Percentiles rank a stretch among this genome's conserved stretches.
Evolutionary conservation across 2,113 vertebrate genomes (phyloP).

Genomic region (Xyrauchen texanus): DNA sequence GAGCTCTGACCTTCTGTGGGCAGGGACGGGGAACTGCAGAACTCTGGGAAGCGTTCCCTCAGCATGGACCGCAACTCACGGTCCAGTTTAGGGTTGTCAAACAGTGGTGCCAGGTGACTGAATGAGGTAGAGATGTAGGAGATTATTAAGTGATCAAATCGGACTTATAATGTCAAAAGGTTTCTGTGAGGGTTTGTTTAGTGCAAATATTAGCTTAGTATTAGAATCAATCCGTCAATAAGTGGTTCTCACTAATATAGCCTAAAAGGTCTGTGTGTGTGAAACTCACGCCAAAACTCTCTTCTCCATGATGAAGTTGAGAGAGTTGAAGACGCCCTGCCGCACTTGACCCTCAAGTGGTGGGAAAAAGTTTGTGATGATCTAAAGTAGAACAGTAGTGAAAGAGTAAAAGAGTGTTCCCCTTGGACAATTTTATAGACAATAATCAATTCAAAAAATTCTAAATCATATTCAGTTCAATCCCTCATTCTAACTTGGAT

Average conservation of each 20-base stretch:
- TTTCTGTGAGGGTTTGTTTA: too few species aligned
- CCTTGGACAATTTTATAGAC: too few species aligned
- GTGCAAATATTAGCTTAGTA: too few species aligned
- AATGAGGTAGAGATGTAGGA: neutral
- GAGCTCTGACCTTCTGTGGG: conserved; percentile 83
- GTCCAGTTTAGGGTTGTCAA: conserved; percentile 97
- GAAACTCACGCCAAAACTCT: conserved; percentile 91
- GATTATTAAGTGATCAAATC: neutral
- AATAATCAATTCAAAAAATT: too few species aligned
- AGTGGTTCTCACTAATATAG: neutral
- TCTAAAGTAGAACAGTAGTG: conserved; percentile 71
- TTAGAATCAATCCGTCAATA: neutral
- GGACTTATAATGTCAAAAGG: too few species aligned
- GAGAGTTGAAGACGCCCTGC: conserved; percentile 93
- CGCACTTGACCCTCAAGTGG: conserved; percentile 88
- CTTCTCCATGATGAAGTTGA: conserved; percentile 98
- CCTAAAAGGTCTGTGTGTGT: neutral
- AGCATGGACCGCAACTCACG: conserved; percentile 94
- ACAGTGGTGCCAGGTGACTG: conserved; percentile 91
- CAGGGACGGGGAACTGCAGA: conserved; percentile 91
- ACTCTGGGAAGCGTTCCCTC: conserved; percentile 94
- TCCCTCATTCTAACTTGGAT: neutral
- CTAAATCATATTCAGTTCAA: too few species aligned
- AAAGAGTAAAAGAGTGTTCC: neutral
- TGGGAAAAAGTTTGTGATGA: conserved; percentile 95